These are phyloP conservation scores for Stegana nigrithorax DNA, from an alignment of 2,888 invertebrate species.

Conservation along the genomic window DNA sequence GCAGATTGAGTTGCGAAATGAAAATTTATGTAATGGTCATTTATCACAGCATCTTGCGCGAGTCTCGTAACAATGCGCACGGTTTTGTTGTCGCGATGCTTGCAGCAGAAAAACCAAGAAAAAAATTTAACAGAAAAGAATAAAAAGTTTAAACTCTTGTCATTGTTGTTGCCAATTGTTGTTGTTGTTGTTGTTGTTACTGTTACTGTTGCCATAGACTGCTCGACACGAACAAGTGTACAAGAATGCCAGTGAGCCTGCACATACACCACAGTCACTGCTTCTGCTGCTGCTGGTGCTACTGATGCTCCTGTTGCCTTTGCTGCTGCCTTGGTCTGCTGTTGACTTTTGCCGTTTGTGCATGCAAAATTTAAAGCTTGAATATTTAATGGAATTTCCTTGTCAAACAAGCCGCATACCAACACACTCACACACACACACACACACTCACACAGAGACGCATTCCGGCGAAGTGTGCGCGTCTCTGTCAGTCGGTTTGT, in stretches of 20 bases:
- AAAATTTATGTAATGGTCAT: slow-evolving; percentile 54
- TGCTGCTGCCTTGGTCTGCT: slow-evolving; percentile 33
- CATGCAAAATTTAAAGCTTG: slow-evolving; percentile 47
- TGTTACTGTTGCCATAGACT: too few relatives aligned
- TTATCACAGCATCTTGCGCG: slow-evolving; percentile 39
- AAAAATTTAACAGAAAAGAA: too few relatives aligned
- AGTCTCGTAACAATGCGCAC: slow-evolving; percentile 9
- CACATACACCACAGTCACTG: too few relatives aligned
- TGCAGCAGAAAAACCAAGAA: background rate
- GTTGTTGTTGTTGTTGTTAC: background rate
- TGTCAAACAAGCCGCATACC: slow-evolving; percentile 49
- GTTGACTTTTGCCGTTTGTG: slow-evolving; percentile 38
- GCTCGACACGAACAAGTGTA: too few relatives aligned
- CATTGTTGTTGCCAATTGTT: too few relatives aligned
- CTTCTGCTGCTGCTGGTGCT: too few relatives aligned
- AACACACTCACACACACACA: slow-evolving; percentile 31
- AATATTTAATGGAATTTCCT: slow-evolving; percentile 56
- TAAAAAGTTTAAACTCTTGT: too few relatives aligned
- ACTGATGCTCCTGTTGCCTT: slow-evolving; percentile 19
- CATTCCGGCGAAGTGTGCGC: too few relatives aligned
- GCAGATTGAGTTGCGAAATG: slow-evolving; percentile 43
- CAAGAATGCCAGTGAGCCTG: too few relatives aligned
- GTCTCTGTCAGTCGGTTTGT: too few relatives aligned
- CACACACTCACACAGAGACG: background rate
- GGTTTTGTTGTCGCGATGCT: slow-evolving; percentile 12